Evolutionary conservation across 2,113 vertebrate species (phyloP).

Genomic region (Sorex fumeus): DNA sequence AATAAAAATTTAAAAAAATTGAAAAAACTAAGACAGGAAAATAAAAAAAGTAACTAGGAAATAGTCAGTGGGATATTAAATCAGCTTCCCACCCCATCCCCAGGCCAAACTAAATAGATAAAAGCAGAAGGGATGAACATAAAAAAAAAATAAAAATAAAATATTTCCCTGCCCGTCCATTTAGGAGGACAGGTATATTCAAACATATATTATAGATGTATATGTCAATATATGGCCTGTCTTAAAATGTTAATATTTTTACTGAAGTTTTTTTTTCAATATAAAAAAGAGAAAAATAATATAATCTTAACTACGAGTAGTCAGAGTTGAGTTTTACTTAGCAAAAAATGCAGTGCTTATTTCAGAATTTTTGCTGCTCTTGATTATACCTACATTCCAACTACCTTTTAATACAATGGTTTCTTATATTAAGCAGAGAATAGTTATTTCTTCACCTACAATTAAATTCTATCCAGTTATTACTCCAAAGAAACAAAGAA

Average conservation of each 20-base stretch:
- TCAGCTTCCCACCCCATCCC: too few relatives aligned
- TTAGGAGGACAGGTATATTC: not conserved
- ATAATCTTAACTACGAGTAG: not conserved
- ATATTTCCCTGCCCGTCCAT: not conserved
- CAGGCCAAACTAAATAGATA: too few relatives aligned
- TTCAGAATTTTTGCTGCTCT: not conserved
- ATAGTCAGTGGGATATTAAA: too few relatives aligned
- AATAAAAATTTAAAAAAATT: too few relatives aligned
- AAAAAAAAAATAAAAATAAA: too few relatives aligned
- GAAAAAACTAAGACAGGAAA: too few relatives aligned
- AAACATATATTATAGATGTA: not conserved
- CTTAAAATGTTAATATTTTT: not conserved
- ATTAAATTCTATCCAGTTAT: slow-evolving; percentile 3
- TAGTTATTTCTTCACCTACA: slow-evolving; percentile 49
- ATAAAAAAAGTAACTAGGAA: too few relatives aligned
- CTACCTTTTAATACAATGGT: slow-evolving; percentile 29
- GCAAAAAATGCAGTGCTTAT: slow-evolving; percentile 49
- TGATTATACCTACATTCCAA: not conserved
- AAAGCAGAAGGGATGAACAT: too few relatives aligned
- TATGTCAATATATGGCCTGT: not conserved
- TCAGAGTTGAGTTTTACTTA: not conserved
- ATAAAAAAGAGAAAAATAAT: not conserved
- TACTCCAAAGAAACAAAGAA: not conserved
- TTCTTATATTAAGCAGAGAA: slow-evolving; percentile 36
- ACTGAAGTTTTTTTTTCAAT: not conserved